Conservation (phyloP, 2,888 invertebrate species). For the Diadromus collaris region DNA sequence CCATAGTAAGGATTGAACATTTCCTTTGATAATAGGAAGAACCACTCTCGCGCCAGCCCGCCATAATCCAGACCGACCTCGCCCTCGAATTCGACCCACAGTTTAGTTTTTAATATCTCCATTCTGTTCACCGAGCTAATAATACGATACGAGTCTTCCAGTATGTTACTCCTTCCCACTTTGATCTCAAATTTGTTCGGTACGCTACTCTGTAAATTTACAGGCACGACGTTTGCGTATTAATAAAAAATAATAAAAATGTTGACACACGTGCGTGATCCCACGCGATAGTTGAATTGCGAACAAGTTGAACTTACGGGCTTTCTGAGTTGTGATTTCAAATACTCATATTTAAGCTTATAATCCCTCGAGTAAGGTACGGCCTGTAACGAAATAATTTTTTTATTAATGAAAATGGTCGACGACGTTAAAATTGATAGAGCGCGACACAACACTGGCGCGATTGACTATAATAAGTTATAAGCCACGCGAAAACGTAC, state of each 20-base stretch:
- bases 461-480: conserved; percentile 27
- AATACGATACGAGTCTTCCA: conserved; percentile 98
- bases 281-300: neutral
- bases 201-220: conserved; percentile 89
- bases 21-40: conserved; percentile 98
- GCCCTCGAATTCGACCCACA: conserved; percentile 99
- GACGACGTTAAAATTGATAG: conserved; percentile 75
- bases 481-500: conserved; percentile 77
- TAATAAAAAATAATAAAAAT: neutral
- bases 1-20: conserved; percentile 99
- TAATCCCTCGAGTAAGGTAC: conserved; percentile 99
- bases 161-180: conserved; percentile 92
- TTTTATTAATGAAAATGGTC: conserved; percentile 63
- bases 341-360: conserved; percentile 99
- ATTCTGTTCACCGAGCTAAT: conserved; percentile 95
- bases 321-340: conserved; percentile 97
- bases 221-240: neutral
- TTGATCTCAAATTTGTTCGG: conserved; percentile 99
- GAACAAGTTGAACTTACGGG: conserved; percentile 85
- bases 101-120: conserved; percentile 96
- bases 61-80: conserved; percentile 99
- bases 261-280: neutral
- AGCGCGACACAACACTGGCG: conserved; percentile 81
- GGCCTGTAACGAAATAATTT: conserved; percentile 82
- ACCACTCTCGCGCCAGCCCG: conserved; percentile 98